phyloP scores from a whole-genome alignment of 2,797 vertebrate species.

The Syngnathus acus region DNA sequence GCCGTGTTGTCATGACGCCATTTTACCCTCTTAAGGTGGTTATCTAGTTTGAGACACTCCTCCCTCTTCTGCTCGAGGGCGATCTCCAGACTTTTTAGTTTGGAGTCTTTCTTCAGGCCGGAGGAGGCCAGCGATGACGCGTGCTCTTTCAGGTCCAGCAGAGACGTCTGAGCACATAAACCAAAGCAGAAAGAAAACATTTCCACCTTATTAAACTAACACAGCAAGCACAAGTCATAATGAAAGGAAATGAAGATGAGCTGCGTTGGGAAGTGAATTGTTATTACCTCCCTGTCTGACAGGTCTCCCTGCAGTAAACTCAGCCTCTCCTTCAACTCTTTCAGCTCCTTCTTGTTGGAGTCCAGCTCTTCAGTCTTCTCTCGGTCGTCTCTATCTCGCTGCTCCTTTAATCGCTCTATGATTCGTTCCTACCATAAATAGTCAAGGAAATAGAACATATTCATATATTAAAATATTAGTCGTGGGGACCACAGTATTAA shows the following conservation, averaged over 20 bases:
- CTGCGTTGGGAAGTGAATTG: neutral
- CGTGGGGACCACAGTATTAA: too few species aligned
- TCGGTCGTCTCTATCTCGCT: slow-evolving; percentile 89
- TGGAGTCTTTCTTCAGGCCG: slow-evolving; percentile 93
- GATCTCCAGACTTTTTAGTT: slow-evolving; percentile 92
- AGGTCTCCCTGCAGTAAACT: slow-evolving; percentile 89
- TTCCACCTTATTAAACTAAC: neutral
- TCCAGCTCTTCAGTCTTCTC: slow-evolving; percentile 94
- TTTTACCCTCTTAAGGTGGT: slow-evolving; percentile 86
- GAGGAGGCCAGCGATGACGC: slow-evolving; percentile 94
- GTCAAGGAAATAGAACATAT: neutral
- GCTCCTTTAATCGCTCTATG: slow-evolving; percentile 95
- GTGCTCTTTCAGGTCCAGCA: slow-evolving; percentile 95
- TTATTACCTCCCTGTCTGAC: slow-evolving; percentile 91
- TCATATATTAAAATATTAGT: neutral
- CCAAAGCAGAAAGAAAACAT: slow-evolving; percentile 1
- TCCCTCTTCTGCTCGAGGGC: slow-evolving; percentile 91
- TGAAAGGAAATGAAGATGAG: neutral
- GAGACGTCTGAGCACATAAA: slow-evolving; percentile 71
- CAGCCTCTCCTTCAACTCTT: slow-evolving; percentile 92
- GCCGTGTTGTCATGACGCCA: neutral
- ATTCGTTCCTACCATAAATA: slow-evolving; percentile 79
- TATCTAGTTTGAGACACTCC: slow-evolving; percentile 90
- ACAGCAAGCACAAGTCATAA: neutral
- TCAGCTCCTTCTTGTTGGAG: slow-evolving; percentile 90